Evolutionary conservation across 1,140 invertebrate genomes (phyloP), one percentile per base, ranked within the genome.

Genomic region (Ceratina calcarata): DNA sequence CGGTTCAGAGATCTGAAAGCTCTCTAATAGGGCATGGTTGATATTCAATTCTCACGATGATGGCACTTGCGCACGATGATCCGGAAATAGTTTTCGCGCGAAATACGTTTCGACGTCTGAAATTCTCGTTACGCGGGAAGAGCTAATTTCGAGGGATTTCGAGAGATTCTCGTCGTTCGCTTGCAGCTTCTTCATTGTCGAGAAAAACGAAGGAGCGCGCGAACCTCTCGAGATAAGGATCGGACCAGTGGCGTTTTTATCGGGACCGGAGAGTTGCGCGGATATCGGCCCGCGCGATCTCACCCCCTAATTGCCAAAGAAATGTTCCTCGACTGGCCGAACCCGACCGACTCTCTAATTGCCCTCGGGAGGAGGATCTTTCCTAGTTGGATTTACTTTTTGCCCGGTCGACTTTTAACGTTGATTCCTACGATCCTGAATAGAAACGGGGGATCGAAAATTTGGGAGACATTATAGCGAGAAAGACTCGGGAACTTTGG

Each of bases 301-400:
- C 18, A 45, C 20, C 18, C n/a, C n/a, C 24, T 53, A 45, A 65
- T 58, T 55, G 69, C 57, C 72, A 64, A 82, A 81, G 80, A 81
- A 81, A 15, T 69, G 57, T 55, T 58, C 69, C 74, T 57, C 37
- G 37, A 45, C 37, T n/a, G n/a, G 51, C 13, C 69, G 64, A 37
- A 61, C 68, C 64, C 61, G 18, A 53, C 60, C 6, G n/a, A 72
- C 80, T 51, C 22, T 15, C 49, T 70, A 82, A 82, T 82, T 60
- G 78, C 22, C 49, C 22, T 16, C 68, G 18, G 62, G 45, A 24
- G 60, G 61, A 37, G 74, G 37, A 45, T 45, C 55, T n/a, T 67
- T 27, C n/a, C 27, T 13, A 18, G 15, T 4, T 71, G 20, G 20
- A 45, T 71, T 60, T 60, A 22, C 55, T 45, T 71, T 60, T 70